These are phyloP conservation scores for Mesorhabditis spiculigera DNA, from an alignment of 2,888 invertebrate genomes.

Conservation along the genomic window DNA sequence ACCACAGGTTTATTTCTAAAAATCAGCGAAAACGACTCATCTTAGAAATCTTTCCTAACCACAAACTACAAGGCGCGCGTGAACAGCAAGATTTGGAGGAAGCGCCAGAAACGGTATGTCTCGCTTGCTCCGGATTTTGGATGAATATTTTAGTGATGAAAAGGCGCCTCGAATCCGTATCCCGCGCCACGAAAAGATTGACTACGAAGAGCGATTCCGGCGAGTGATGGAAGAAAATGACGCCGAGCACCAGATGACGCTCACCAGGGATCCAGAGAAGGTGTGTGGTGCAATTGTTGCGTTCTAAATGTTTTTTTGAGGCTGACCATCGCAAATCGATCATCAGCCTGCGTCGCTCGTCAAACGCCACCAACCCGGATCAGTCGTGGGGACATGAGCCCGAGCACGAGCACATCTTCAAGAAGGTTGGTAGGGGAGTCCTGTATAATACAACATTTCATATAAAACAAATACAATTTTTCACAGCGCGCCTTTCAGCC, in stretches of 20 bases:
- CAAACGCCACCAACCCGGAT: slow-evolving; percentile 18
- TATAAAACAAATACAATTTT: too few species aligned
- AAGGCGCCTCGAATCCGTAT: not conserved
- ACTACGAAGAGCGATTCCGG: slow-evolving; percentile 39
- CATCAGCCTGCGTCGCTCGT: slow-evolving; percentile 7
- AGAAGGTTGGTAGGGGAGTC: slow-evolving; percentile 25
- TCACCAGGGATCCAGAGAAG: not conserved
- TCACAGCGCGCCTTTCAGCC: too few species aligned
- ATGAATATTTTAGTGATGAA: not conserved
- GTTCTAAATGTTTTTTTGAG: not conserved
- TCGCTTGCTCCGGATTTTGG: not conserved
- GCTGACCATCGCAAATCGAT: not conserved
- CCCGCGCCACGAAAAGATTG: slow-evolving; percentile 27
- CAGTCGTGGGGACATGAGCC: slow-evolving; percentile 11
- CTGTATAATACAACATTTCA: too few species aligned
- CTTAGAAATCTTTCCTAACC: slow-evolving; percentile 50
- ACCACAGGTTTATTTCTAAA: slow-evolving; percentile 19
- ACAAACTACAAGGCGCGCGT: slow-evolving; percentile 54
- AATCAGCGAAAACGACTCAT: not conserved
- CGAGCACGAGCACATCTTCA: slow-evolving; percentile 38
- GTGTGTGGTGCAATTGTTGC: not conserved
- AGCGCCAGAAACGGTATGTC: slow-evolving; percentile 25
- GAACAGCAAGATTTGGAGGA: slow-evolving; percentile 52
- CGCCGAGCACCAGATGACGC: slow-evolving; percentile 15
- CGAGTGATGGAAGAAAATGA: slow-evolving; percentile 26